Base-by-base conservation (phyloP, 2,888 invertebrate species). In the Tethea ocularis region DNA sequence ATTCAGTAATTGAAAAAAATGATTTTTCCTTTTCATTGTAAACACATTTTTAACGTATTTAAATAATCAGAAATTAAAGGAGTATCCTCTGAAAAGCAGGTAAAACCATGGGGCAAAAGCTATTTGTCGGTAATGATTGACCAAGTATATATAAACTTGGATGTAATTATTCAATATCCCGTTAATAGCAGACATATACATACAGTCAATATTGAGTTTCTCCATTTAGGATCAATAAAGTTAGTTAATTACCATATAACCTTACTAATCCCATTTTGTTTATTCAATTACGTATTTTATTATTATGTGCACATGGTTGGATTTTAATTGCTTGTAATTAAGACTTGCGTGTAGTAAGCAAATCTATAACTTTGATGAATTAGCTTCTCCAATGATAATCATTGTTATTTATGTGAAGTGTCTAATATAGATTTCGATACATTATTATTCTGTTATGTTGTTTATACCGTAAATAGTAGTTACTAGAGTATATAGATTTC, bases 291-390 rank as follows among this genome's bases (percentile, higher is more conserved):
- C 57, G 33, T 15, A 38, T 38, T 38, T 38, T 51, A 51, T 57
- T 46, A 26, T 46, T 46, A 26, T 13, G 29, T 51, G 33, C 57
- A 33, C 33, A 52, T 57, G 52, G 41, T 56, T 24, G 36, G 23
- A 22, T 52, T 59, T 52, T 59, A 59, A 59, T 59, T 56, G 56
- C n/a, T 51, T 26, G 33, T 57, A 51, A 57, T 59, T 59, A 56
- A 52, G 29, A 51, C 22, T 51, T 17, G 33, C n/a, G 57, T 57
- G 51, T 51, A 57, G 51, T 57, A 57, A 51, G 51, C 51, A 36
- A 57, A 57, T 41, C 41, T 41, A 41, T 17, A 17, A 38, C 13
- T 7, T 17, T 41, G 41, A 41, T 41, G 17, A 17, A 41, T 41
- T 41, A 41, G 41, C 17, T 41, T 41, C 38, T 41, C 38, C 17